Conservation (phyloP, 2,888 invertebrate genomes). For the Meta bourneti region DNA sequence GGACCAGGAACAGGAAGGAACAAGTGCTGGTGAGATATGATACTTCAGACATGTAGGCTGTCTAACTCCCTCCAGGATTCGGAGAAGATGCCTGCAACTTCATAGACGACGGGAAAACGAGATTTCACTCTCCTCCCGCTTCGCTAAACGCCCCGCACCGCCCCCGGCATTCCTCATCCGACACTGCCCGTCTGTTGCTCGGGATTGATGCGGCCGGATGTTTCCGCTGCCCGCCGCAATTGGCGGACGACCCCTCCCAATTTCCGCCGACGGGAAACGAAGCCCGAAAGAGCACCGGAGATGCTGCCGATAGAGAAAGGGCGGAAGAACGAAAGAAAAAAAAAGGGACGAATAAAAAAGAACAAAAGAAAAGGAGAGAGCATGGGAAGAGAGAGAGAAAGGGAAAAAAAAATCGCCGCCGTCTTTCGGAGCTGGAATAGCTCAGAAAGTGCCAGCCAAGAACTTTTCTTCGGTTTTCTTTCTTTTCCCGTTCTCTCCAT, state of each 20-base stretch:
- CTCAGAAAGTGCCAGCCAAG: slow-evolving; percentile 50
- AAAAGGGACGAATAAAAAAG: slow-evolving; percentile 6
- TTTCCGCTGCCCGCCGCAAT: slow-evolving; percentile 12
- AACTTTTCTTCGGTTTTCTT: slow-evolving; percentile 11
- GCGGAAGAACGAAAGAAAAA: slow-evolving; percentile 15
- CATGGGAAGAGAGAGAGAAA: slow-evolving; percentile 1
- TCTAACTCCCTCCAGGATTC: no score
- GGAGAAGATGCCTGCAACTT: no score
- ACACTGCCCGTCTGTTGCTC: slow-evolving; percentile 27
- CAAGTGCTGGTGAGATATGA: no score
- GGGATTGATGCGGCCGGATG: slow-evolving; percentile 15
- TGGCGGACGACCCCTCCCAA: slow-evolving; percentile 36
- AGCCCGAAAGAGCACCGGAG: slow-evolving; percentile 35
- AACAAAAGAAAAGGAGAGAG: background rate
- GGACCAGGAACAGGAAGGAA: no score
- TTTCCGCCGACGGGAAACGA: slow-evolving; percentile 66
- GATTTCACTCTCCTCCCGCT: no score
- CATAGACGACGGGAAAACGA: no score
- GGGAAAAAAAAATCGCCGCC: slow-evolving; percentile 10
- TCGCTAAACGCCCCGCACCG: background rate
- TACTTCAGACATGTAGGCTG: no score
- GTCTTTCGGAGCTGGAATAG: slow-evolving; percentile 2
- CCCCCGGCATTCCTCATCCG: slow-evolving; percentile 2
- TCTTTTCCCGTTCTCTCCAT: background rate
- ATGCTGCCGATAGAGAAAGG: background rate